Evolutionary conservation across 1,140 invertebrate genomes (phyloP).

Genomic region (Achroia grisella): DNA sequence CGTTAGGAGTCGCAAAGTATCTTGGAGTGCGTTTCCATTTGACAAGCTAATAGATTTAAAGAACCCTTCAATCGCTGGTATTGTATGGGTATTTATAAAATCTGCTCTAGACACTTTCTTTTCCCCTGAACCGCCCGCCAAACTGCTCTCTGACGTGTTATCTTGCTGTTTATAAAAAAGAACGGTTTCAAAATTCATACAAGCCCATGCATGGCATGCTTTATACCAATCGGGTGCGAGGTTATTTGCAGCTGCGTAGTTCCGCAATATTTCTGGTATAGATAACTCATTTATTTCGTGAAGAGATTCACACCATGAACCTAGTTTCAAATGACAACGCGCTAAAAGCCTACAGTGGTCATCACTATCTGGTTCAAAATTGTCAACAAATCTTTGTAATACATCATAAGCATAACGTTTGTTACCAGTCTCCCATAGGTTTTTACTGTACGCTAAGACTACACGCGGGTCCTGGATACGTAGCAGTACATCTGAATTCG

Average conservation of each 20-base stretch:
- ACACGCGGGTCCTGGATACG: conserved; percentile 86
- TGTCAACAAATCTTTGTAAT: conserved; percentile 85
- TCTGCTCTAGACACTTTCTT: conserved; percentile 55
- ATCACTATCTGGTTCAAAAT: conserved; percentile 77
- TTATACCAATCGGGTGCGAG: conserved; percentile 94
- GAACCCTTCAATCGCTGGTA: conserved; percentile 97
- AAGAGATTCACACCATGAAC: conserved; percentile 91
- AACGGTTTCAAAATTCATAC: conserved; percentile 98
- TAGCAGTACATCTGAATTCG: conserved; percentile 78
- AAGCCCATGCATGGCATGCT: conserved; percentile 98
- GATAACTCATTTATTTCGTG: conserved; percentile 87
- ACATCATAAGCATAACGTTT: conserved; percentile 85
- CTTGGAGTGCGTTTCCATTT: conserved; percentile 95
- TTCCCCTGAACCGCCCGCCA: conserved; percentile 43
- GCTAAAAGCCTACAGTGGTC: conserved; percentile 84
- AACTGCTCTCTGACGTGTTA: conserved; percentile 40
- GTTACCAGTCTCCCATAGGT: conserved; percentile 91
- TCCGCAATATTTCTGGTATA: conserved; percentile 88
- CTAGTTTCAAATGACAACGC: conserved; percentile 91
- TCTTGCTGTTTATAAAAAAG: conserved; percentile 89
- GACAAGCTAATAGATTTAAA: conserved; percentile 95
- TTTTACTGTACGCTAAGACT: conserved; percentile 95
- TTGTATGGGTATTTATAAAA: conserved; percentile 88
- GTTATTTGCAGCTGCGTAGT: conserved; percentile 90
- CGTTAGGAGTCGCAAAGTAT: conserved; percentile 93